These are phyloP conservation scores for Drosophila lowei DNA, from an alignment of 1,140 invertebrate species.

Conservation along the genomic window DNA sequence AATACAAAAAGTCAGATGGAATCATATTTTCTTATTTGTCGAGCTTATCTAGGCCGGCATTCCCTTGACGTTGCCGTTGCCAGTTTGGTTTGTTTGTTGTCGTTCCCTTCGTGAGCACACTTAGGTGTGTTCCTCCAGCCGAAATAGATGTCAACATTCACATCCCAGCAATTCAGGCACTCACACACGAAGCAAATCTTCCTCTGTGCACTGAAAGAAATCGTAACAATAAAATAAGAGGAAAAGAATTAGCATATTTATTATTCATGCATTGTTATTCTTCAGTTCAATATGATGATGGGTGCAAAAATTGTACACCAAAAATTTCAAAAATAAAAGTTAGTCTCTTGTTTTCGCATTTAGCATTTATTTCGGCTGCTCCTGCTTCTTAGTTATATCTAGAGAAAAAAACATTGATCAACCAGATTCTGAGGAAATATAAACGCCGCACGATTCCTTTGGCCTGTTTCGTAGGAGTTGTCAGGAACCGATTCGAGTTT, in stretches of 20 bases:
- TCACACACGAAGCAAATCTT: constrained; percentile 19
- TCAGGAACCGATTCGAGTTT: not conserved
- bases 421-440: too few species aligned
- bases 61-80: constrained; percentile 2
- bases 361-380: too few species aligned
- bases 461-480: not conserved
- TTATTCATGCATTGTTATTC: too few species aligned
- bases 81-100: constrained; percentile 46
- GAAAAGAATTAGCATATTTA: too few species aligned
- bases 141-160: constrained; percentile 47
- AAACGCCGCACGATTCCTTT: too few species aligned
- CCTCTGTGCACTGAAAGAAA: constrained; percentile 11
- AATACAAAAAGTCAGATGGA: constrained; percentile 60
- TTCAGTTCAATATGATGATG: too few species aligned
- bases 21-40: constrained; percentile 59
- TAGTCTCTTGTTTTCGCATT: too few species aligned
- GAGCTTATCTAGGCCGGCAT: constrained; percentile 34
- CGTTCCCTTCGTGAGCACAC: constrained; percentile 38
- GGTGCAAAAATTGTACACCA: too few species aligned
- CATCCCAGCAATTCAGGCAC: constrained; percentile 32
- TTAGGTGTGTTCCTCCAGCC: constrained; percentile 51
- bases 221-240: too few species aligned
- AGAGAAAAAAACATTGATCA: too few species aligned
- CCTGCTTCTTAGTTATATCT: too few species aligned
- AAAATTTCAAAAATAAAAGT: too few species aligned